These are phyloP conservation scores for Myotis myotis DNA, from an alignment of 2,797 vertebrate species.

Conservation along the genomic window DNA sequence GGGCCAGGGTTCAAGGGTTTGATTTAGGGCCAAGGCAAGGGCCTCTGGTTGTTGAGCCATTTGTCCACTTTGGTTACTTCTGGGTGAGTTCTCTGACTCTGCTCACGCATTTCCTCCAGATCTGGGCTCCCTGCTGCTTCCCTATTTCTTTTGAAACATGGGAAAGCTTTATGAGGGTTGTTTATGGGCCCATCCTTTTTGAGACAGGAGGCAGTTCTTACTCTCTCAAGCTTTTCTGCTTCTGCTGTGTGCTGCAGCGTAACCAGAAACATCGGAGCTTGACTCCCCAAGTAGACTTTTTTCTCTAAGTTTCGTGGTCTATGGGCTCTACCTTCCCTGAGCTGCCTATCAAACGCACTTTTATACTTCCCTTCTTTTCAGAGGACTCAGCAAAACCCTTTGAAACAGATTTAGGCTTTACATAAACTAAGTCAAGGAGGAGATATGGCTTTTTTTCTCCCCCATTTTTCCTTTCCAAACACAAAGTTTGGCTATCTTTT, in stretches of 20 bases:
- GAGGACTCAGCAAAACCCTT: neutral
- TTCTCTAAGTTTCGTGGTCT: neutral
- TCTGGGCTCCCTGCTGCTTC: neutral
- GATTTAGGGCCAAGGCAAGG: neutral
- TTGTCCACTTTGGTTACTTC: neutral
- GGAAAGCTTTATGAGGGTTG: neutral
- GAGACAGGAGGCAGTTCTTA: neutral
- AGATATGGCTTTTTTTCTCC: neutral
- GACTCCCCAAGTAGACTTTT: neutral
- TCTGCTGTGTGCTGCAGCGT: neutral
- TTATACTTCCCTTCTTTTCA: neutral
- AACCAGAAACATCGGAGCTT: neutral
- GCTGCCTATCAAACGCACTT: neutral
- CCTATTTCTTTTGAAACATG: conserved; percentile 6
- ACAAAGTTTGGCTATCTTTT: conserved; percentile 17
- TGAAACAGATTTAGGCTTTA: neutral
- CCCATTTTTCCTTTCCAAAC: neutral
- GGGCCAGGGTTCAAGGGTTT: neutral
- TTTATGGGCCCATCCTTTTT: neutral
- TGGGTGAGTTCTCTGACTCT: neutral
- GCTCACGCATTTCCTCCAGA: neutral
- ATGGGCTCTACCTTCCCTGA: neutral
- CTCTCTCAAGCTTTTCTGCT: neutral
- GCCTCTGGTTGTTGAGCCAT: neutral
- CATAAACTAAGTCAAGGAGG: neutral